Evolutionary conservation across 2,888 invertebrate species (phyloP).

Genomic region (Mimachlamys varia): DNA sequence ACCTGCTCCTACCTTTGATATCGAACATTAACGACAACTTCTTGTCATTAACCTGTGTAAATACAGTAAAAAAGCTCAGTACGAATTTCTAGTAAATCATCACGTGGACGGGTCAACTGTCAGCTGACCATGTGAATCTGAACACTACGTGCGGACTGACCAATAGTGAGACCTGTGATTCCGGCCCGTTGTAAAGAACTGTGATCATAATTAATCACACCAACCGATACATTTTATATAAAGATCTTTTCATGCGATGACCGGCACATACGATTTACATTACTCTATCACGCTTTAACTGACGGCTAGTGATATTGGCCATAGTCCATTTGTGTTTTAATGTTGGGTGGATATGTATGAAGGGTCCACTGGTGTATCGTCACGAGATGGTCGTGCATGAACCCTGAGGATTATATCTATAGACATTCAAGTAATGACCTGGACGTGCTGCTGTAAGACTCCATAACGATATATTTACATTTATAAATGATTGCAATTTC

Average conservation of each 20-base stretch:
- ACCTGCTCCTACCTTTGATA: slow-evolving; percentile 14
- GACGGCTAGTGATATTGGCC: neutral
- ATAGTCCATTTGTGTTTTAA: slow-evolving; percentile 24
- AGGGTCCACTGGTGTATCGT: neutral
- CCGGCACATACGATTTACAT: slow-evolving; percentile 22
- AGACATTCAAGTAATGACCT: neutral
- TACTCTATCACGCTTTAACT: slow-evolving; percentile 3
- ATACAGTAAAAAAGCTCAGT: slow-evolving; percentile 34
- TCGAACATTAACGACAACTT: slow-evolving; percentile 16
- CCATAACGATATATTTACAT: neutral
- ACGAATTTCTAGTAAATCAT: slow-evolving; percentile 30
- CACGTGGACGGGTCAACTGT: neutral
- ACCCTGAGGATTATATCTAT: neutral
- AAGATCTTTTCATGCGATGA: slow-evolving; percentile 1
- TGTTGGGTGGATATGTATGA: neutral
- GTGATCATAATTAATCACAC: slow-evolving; percentile 6
- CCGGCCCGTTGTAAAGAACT: neutral
- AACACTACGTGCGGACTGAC: neutral
- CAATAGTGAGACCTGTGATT: neutral
- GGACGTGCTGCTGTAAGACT: slow-evolving; percentile 7
- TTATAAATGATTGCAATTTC: neutral
- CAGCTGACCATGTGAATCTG: neutral
- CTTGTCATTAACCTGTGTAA: slow-evolving; percentile 23
- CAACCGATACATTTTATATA: slow-evolving; percentile 8
- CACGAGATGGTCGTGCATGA: neutral